Base-by-base conservation (phyloP, 1,140 invertebrate genomes). In the Drosophila mayri region DNA sequence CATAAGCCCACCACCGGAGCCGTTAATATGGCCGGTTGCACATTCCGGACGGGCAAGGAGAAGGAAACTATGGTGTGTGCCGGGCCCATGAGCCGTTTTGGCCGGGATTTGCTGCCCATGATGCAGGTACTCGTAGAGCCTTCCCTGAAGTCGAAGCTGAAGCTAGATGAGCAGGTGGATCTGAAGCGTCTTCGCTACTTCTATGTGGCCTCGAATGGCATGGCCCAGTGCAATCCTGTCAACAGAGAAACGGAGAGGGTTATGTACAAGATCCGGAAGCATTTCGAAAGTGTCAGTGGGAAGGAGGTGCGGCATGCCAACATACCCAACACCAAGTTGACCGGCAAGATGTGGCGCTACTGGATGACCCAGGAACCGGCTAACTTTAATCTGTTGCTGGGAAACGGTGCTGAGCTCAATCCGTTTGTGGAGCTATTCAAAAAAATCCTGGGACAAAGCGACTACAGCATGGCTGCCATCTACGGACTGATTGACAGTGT, bases 1-100 rank as follows among this genome's bases (percentile, higher is more conserved):
- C 96, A 98, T 76, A 99, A 99, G 91, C 96, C 98, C 6, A 97
- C 97, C 10, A 94, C 95, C 79, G 96, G 96, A 92, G 90, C 93
- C 16, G 93, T 94, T 4, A 94, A 94, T 54, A 91, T 94, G 66
- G 93, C 93, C 81, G 95, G 95, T 1, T 93, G 95, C 76, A 95
- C 95, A 41, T 94, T 95, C 35, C 93, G 95, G 61, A 93, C 93
- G 4, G 93, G 94, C 16, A 93, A 94, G 64, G 95, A 94, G 74
- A 83, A 80, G 40, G 76, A 94, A 14, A 94, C 95, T 0, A 96
- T 96, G 94, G 95, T 95, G 8, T 93, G 94, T 62, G 95, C 94
- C 37, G 98, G 98, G 16, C 96, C 97, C 1, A 95, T 99, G 91
- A 95, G 95, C 64, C 95, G 96, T 64, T 95, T 96, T 90, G 95